Evolutionary conservation across 2,113 vertebrate genomes (phyloP), one percentile per base, ranked within the genome.

Genomic region (Ascaphus truei): DNA sequence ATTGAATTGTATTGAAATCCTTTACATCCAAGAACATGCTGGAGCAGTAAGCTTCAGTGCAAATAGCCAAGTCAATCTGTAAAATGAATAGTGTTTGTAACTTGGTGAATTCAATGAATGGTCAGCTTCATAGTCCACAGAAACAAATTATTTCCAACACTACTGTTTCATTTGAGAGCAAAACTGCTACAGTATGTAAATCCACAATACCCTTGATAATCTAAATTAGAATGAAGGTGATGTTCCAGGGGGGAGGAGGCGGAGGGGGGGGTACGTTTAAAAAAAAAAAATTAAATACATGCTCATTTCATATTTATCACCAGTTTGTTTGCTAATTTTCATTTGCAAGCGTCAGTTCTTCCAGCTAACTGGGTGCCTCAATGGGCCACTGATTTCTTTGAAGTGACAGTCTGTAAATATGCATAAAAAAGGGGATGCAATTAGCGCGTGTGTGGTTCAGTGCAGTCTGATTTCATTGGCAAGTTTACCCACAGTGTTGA

Each of bases 361-460:
- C 83, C 88, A 84, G 83, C 92, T 92, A 93, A 93, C 92, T 82
- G 91, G 91, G 88, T 89, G 90, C 92, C 95, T 98, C 95, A 94
- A 92, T 94, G 94, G 95, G 88, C 93, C 82, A 83, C 93, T 96
- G 94, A 95, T 96, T 96, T 95, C 94, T 94, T 94, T 96, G 93
- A 99, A 98, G 95, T 98, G 95, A 99, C 95, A 94, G 94, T 95
- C 92, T 89, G 96, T 98, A 98, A 98, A 99, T 98, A 99, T 98
- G 95, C 95, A 96, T 96, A 94, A 96, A 97, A 96, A 68, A 95
- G 93, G 92, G 89, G 93, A 95, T 94, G 94, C 95, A 98, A 98
- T 98, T 98, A 99, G 95, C 83, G 90, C 79, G 89, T 88, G 87
- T 88, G 90, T 93, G 94, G 93, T 94, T 98, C 94, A 96, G 92